Percentiles rank a stretch among this genome's conserved stretches.
Evolutionary conservation across 2,888 invertebrate species (phyloP).

Genomic region (Rosalia funebris): DNA sequence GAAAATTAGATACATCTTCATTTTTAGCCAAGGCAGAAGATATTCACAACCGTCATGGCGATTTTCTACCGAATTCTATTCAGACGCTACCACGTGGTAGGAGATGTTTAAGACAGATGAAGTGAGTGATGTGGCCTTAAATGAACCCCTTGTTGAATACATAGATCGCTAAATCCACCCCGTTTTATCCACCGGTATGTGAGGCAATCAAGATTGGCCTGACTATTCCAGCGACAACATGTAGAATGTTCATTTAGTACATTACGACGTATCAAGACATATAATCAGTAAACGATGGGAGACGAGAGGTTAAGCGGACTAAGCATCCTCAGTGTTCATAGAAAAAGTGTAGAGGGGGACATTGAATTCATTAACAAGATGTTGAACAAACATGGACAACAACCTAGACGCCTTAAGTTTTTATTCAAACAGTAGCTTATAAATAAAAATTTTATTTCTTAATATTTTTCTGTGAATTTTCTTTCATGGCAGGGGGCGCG

Average conservation of each 20-base stretch:
- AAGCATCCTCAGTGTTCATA: neutral
- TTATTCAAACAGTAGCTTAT: neutral
- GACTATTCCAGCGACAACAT: conserved; percentile 9
- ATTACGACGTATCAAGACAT: neutral
- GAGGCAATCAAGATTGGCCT: conserved; percentile 13
- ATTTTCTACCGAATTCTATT: no score
- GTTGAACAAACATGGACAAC: neutral
- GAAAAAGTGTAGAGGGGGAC: neutral
- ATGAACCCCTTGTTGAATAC: neutral
- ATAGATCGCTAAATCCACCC: neutral
- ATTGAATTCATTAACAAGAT: no score
- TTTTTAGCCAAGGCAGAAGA: no score
- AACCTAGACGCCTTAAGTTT: neutral
- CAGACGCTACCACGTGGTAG: no score
- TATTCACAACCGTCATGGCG: no score
- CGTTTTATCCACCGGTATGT: conserved; percentile 10
- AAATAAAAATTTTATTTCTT: neutral
- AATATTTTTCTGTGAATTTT: neutral
- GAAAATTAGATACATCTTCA: no score
- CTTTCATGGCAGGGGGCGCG: neutral
- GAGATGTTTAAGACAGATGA: no score
- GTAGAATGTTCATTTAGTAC: conserved; percentile 42
- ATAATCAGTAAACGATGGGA: neutral
- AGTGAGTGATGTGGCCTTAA: neutral
- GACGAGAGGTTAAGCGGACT: neutral